Base-by-base conservation (phyloP, 2,113 vertebrate species). In the Scophthalmus maximus region DNA sequence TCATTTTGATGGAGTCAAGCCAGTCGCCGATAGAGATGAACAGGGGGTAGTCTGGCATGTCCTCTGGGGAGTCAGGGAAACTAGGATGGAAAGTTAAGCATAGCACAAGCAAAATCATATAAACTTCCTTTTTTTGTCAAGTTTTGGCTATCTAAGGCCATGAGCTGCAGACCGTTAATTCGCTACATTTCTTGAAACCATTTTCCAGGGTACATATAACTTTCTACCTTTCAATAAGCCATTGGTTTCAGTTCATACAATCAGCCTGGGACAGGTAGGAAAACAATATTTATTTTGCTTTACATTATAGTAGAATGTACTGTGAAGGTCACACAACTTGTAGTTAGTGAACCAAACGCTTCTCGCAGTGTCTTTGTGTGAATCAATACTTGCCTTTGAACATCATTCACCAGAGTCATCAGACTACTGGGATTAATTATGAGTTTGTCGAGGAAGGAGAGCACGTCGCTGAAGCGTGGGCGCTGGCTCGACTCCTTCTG, bases 1-100 rank as follows among this genome's bases (percentile, higher is more conserved):
- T 96, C 98, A 99, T 99, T 92, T 98, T 98, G 92, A 99, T 98
- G 73, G 97, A 98, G 90, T 99, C 98, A 61, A 99, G 93, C 97
- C 98, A 99, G 91, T 99, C 97, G 63, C 95, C 95, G 6, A 99
- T 96, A 76, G 98, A 98, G 92, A 98, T 96, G 91, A 98, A 98
- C 73, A 98, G 93, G 84, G 97, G 96, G 87, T 97, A 98, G 89
- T 98, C 97, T 4, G 95, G 86, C 91, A 95, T 90, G 80, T 96
- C 96, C 59, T 96, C 93, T 58, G 97, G 96, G 68, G 96, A 98
- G 84, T 99, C 97, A 57, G 95, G 91, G 85, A 96, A 95, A 89
- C 97, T 98, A 75, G 61, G 72, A 80, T 1, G 56, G 4, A 68
- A 42, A 70, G 27, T 42, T 44, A 27, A 46, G 5, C 26, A 46